Base-by-base conservation (phyloP, 1,140 invertebrate genomes). In the Macrobrachium rosenbergii region DNA sequence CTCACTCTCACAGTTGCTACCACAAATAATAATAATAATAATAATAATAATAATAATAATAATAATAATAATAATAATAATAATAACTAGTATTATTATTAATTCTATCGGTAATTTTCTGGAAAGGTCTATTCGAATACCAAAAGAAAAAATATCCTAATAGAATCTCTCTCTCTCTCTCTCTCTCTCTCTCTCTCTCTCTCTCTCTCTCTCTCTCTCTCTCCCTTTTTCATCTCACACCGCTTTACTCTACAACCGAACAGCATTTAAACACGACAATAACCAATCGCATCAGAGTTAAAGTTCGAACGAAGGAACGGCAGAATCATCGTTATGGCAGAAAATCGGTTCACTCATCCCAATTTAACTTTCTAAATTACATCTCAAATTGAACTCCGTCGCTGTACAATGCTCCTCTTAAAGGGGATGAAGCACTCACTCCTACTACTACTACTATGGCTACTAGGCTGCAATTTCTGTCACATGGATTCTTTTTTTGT, bases 281-380 rank as follows among this genome's bases (percentile, higher is more conserved):
- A 78, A 77, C 52, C 60, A 64, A 75, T 83, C 73, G 60, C 60
- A 21, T 21, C 45, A 28, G n/a, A 77, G 82, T 84, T 63, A 78
- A 67, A 52, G 73, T 63, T 63, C 17, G 82, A 17, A 10, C 23
- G 72, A 83, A 73, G 82, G 72, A 83, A 83, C 82, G 72, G 17
- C 72, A 77, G 62, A 84, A 84, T 84, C 82, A 84, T 84, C 82
- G 60, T 43, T 77, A 76, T 76, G 82, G 62, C 82, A 84, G 82
- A 84, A 84, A 84, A 84, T 84, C 82, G 82, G 73, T 84, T 84
- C 82, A 84, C 82, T 84, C 82, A 84, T 84, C 82, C 82, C 82
- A 84, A 84, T 84, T 84, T 84, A 84, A 84, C 82, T 84, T 84
- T 84, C 82, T 84, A 84, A 84, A 84, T 84, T 84, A 84, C 82